A percentile compares a stretch with the other conserved stretches of the same genome.
Evolutionary conservation across 2,113 vertebrate species (phyloP).

Genomic region (Diadophis punctatus): DNA sequence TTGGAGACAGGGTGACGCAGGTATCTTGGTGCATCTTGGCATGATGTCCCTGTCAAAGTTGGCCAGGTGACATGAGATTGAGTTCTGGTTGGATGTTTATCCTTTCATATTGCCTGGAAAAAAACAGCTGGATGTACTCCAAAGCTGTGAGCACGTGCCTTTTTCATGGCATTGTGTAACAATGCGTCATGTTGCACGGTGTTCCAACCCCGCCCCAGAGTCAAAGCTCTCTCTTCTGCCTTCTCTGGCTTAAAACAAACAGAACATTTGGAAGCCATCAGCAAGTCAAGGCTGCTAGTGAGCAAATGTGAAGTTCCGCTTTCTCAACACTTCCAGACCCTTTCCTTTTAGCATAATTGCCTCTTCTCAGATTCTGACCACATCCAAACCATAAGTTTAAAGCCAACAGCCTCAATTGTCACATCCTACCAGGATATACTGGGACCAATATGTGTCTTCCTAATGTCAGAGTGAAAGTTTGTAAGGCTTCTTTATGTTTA

Average conservation of each 20-base stretch:
- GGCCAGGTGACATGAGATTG: neutral
- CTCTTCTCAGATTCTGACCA: neutral
- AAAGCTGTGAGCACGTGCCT: neutral
- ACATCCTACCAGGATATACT: neutral
- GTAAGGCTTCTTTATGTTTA: neutral
- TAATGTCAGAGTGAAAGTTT: neutral
- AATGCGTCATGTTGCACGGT: neutral
- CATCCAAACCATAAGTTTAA: neutral
- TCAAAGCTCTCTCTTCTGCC: neutral
- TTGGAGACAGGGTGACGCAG: slow-evolving; percentile 21
- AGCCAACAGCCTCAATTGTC: neutral
- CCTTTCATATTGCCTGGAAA: slow-evolving; percentile 2
- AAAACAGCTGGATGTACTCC: neutral
- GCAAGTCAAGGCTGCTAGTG: slow-evolving; percentile 24
- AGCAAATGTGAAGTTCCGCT: neutral
- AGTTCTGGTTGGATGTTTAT: neutral
- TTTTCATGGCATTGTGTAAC: neutral
- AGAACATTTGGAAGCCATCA: neutral
- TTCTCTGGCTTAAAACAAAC: neutral
- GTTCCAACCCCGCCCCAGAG: neutral
- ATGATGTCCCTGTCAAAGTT: neutral
- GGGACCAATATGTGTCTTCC: neutral
- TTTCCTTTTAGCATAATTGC: no score
- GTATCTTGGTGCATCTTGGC: neutral
- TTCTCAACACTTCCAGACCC: neutral